Evolutionary conservation across 2,113 vertebrate genomes (phyloP), one percentile per base, ranked within the genome.

Genomic region (Bujurquina vittata): DNA sequence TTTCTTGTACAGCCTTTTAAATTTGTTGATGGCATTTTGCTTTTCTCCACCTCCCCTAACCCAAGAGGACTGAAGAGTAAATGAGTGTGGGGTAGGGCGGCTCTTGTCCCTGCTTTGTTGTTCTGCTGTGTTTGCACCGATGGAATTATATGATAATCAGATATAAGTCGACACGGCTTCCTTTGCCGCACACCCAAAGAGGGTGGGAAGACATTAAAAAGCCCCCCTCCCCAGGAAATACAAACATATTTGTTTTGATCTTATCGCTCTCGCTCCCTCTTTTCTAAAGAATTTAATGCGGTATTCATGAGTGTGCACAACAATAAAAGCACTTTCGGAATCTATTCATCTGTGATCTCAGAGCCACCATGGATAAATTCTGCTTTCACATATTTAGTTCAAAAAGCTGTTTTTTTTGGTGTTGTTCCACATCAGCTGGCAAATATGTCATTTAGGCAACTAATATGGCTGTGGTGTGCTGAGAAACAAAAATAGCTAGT

Each of bases 241-340:
- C 79, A 88, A 87, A 91, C 81, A 79, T 77, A 87, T 93, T 90
- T 92, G 80, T 93, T 94, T 90, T 92, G 85, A 90, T 93, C 80
- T 86, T 88, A 91, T 94, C 58, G 0, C 67, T 54, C 26, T 49
- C 18, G 11, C 29, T 23, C 46, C 8, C 26, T 73, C 9, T 23
- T 35, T 49, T 29, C 29, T 49, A 11, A 83, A 82, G 35, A 86
- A 86, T 74, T 29, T 73, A 57, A 86, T 91, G 40, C 14, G 67
- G 73, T 90, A 91, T 92, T 92, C 83, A 90, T 87, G 55, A 89
- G 63, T 77, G 22, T 79, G 65, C 62, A 73, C 77, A 84, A 72
- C 75, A 84, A 33, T 15, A 62, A 65, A 79, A 33, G 56, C 7
- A 5, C 6, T 5, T 63, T 92, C 31, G 75, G 57, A 75, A 81